Evolutionary conservation across 2,888 invertebrate genomes (phyloP).

Genomic region (Caenorhabditis imperialis): DNA sequence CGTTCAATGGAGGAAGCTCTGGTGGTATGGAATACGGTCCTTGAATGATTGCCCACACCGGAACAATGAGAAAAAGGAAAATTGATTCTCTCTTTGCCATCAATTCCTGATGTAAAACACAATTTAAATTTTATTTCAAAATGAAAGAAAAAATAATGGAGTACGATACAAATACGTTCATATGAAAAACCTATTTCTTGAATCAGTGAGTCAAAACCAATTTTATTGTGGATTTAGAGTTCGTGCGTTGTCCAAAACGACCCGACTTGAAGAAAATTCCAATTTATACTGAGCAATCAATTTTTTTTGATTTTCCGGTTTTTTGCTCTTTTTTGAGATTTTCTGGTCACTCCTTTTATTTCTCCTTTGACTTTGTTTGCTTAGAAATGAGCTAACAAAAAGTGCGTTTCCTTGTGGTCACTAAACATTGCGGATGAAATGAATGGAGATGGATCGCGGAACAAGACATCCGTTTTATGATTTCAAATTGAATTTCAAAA

Average conservation of each 20-base stretch:
- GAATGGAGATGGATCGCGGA: conserved; percentile 9
- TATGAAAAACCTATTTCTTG: no score
- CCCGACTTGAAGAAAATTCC: conserved; percentile 9
- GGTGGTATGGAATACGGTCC: conserved; percentile 33
- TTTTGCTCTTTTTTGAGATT: conserved; percentile 45
- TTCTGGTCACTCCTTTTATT: conserved; percentile 38
- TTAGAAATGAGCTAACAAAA: conserved; percentile 51
- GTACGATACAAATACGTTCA: not conserved
- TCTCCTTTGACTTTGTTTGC: conserved; percentile 32
- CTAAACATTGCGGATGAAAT: conserved; percentile 29
- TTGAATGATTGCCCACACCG: conserved; percentile 23
- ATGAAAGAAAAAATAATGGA: not conserved
- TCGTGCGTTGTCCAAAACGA: conserved; percentile 12
- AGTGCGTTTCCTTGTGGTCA: conserved; percentile 37
- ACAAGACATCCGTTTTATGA: no score
- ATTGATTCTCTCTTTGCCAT: conserved; percentile 23
- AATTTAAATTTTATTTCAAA: not conserved
- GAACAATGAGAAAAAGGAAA: conserved; percentile 10
- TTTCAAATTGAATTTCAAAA: no score
- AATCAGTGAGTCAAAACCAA: no score
- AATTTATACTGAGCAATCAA: conserved; percentile 11
- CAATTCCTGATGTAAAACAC: conserved; percentile 5
- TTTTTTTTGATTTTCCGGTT: conserved; percentile 26
- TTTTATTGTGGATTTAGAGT: no score
- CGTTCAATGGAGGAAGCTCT: conserved; percentile 48